Conservation (phyloP, 2,888 invertebrate genomes). For the Drosophila dives region DNA sequence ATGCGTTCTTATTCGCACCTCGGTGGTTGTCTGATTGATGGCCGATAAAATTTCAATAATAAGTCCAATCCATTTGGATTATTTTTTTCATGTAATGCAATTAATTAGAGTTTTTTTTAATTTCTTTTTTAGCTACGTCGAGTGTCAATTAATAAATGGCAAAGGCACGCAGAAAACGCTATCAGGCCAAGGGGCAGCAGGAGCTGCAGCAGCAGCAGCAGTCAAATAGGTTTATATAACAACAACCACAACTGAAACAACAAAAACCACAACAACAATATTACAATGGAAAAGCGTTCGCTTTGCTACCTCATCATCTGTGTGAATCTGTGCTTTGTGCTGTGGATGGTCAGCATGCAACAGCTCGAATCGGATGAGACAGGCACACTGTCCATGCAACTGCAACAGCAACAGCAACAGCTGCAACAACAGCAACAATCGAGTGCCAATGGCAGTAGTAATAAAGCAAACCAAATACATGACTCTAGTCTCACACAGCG, state of each 20-base stretch:
- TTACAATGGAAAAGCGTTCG: conserved; percentile 84
- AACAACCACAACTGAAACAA: conserved; percentile 6
- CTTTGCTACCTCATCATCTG: conserved; percentile 83
- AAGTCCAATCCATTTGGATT: neutral
- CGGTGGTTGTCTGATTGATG: conserved; percentile 6
- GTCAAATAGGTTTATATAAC: conserved; percentile 30
- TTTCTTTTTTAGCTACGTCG: conserved; percentile 37
- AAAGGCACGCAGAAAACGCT: conserved; percentile 72
- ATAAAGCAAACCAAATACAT: conserved; percentile 72
- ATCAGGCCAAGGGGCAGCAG: conserved; percentile 7
- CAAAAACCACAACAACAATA: conserved; percentile 36
- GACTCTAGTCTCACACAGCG: conserved; percentile 68
- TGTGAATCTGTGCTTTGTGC: conserved; percentile 82
- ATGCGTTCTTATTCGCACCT: conserved; percentile 41
- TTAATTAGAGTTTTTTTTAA: conserved; percentile 10
- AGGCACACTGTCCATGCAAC: conserved; percentile 36
- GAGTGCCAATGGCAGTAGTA: conserved; percentile 63
- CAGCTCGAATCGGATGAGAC: conserved; percentile 69
- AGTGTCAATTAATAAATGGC: conserved; percentile 70
- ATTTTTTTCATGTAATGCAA: neutral
- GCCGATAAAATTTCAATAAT: conserved; percentile 4
- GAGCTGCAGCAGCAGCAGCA: conserved; percentile 27
- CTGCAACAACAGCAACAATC: conserved; percentile 25
- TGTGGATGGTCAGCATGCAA: conserved; percentile 84
- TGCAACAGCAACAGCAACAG: conserved; percentile 3